Evolutionary conservation across 2,888 invertebrate genomes (phyloP).

Genomic region (Drosophila quinaria): DNA sequence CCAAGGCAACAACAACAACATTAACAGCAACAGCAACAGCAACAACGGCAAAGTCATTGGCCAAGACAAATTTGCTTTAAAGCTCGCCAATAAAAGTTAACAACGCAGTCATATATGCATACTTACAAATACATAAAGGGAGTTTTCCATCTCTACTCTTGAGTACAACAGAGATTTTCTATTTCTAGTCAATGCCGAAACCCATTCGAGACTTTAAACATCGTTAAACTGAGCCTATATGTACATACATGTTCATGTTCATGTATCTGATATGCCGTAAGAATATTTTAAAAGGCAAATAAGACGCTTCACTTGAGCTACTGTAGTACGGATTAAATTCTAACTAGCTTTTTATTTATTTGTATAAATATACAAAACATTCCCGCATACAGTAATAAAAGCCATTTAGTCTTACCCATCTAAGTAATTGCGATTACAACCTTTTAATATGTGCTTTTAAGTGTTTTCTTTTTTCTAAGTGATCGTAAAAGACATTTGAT

Average conservation of each 20-base stretch:
- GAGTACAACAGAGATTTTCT: constrained; percentile 20
- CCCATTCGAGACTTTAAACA: constrained; percentile 43
- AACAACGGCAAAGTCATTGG: constrained; percentile 40
- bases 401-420: neutral
- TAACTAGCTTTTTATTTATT: constrained; percentile 7
- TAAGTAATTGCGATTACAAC: neutral
- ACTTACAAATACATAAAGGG: constrained; percentile 56
- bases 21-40: constrained; percentile 14
- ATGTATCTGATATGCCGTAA: constrained; percentile 5
- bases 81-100: constrained; percentile 81
- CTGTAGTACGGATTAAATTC: constrained; percentile 14
- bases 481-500: constrained; percentile 3
- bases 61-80: constrained; percentile 80
- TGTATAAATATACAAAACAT: constrained; percentile 6
- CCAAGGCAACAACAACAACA: constrained; percentile 49
- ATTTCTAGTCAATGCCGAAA: constrained; percentile 22
- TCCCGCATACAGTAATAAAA: neutral
- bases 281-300: constrained; percentile 3
- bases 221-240: constrained; percentile 43
- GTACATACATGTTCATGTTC: constrained; percentile 10
- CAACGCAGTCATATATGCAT: constrained; percentile 66
- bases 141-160: constrained; percentile 24
- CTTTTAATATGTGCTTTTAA: neutral
- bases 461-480: neutral
- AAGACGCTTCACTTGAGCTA: constrained; percentile 1